These are phyloP conservation scores for Heteromormyrus szaboi DNA, from an alignment of 2,797 vertebrate species.

Conservation along the genomic window DNA sequence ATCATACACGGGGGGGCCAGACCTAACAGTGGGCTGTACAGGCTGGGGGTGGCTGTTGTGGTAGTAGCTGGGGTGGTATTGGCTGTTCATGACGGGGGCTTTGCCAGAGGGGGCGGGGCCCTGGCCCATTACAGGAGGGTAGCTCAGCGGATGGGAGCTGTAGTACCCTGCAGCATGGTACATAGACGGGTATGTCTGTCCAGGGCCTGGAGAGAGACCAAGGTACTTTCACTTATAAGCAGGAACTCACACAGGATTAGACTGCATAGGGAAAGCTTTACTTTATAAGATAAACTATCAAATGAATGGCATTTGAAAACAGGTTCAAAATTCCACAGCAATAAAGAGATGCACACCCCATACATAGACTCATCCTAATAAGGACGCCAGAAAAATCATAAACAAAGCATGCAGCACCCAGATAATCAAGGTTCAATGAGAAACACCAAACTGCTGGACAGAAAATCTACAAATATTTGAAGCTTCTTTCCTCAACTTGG, in stretches of 20 bases:
- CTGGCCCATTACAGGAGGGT: constrained; percentile 61
- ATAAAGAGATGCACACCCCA: background rate
- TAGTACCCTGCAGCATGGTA: constrained; percentile 66
- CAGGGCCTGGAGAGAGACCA: constrained; percentile 65
- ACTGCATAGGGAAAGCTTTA: background rate
- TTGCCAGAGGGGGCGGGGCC: constrained; percentile 69
- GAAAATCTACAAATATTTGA: background rate
- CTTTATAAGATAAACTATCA: background rate
- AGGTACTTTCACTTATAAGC: background rate
- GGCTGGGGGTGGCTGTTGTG: constrained; percentile 64
- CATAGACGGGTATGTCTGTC: constrained; percentile 62
- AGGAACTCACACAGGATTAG: background rate
- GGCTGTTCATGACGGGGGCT: constrained; percentile 63
- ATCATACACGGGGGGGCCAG: constrained; percentile 46
- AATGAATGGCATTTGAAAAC: background rate
- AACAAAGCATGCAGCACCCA: background rate
- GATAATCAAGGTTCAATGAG: background rate
- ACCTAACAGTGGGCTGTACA: constrained; percentile 52
- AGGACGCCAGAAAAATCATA: background rate
- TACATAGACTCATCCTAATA: background rate
- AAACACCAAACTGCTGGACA: background rate
- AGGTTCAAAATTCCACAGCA: background rate
- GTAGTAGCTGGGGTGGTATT: constrained; percentile 68
- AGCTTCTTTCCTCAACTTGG: background rate
- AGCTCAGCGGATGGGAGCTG: constrained; percentile 63